phyloP scores from a whole-genome alignment of 2,113 vertebrate genomes.

The Brienomyrus longianalis region DNA sequence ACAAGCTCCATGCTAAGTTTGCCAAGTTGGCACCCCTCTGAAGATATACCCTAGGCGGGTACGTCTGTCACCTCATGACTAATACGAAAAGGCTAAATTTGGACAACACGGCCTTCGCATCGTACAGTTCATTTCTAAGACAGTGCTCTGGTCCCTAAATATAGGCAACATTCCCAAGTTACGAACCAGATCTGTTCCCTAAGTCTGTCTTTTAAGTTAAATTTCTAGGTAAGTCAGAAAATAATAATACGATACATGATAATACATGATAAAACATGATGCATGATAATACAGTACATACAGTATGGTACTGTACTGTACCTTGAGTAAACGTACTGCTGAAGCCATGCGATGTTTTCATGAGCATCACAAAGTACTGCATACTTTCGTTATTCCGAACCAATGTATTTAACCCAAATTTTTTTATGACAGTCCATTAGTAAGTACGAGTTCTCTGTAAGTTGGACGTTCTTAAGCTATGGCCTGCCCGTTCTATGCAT shows the following conservation, averaged over 20 bases:
- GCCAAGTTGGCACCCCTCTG: not conserved
- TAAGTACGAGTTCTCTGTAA: not conserved
- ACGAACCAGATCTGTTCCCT: not conserved
- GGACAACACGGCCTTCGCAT: not conserved
- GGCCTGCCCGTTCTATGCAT: not conserved
- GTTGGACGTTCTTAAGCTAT: not conserved
- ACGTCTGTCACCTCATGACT: not conserved
- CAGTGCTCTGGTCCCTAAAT: not conserved
- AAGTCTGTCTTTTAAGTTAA: not conserved
- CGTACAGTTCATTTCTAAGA: not conserved
- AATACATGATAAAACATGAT: not conserved
- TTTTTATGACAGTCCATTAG: not conserved
- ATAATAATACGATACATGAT: not conserved
- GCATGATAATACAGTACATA: not conserved
- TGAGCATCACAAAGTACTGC: not conserved
- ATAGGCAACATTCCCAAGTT: not conserved
- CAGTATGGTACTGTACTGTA: not conserved
- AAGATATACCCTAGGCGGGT: not conserved
- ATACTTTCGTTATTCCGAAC: not conserved
- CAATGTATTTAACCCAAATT: not conserved
- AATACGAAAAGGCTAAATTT: not conserved
- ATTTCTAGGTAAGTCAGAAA: not conserved
- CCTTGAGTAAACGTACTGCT: not conserved
- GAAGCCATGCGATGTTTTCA: not conserved
- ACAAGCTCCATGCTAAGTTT: not conserved